Base-by-base conservation (phyloP, 2,113 vertebrate genomes). In the Willisornis vidua region DNA sequence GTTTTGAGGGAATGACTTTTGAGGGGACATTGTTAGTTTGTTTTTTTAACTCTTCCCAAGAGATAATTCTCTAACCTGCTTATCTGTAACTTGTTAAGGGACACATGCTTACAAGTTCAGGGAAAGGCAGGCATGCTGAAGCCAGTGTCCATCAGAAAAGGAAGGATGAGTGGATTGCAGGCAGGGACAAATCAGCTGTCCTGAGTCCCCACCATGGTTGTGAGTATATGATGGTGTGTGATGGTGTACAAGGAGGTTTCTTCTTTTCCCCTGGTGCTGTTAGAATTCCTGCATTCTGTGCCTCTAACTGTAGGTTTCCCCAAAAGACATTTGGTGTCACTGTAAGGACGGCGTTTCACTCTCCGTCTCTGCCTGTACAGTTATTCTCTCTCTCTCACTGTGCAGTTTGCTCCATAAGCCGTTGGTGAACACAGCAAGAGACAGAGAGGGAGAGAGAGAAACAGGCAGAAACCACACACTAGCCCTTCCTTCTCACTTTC, bases 241-340 rank as follows among this genome's bases (percentile, higher is more conserved):
- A 37, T 0, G 2, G 12, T 37, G 63, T 51, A 46, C 3, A 7
- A 68, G 52, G 65, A 62, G 48, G 48, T 83, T 51, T 86, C 35
- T 88, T 57, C 24, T 59, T 70, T 88, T 84, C 41, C 84, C 70
- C 46, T 31, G 22, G 39, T 71, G 46, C 41, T 91, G 59, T 74
- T 67, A 77, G 65, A 87, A 94, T 90, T 63, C 78, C 78, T 95
- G 85, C 78, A 37, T 72, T 78, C 28, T 73, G 16, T 1, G 12
- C 57, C 80, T 94, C 79, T 82, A 84, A 96, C 75, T 97, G 97
- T 95, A 97, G 91, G 83, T 97, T 96, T 97, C 97, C 96, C 96
- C 95, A 91, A 83, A 97, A 97, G 96, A 97, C 96, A 97, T 97
- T 98, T 98, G 96, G 98, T 98, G 98, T 98, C 98, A 97, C 97